phyloP scores from a whole-genome alignment of 2,797 vertebrate genomes.

The Pogoniulus pusillus region DNA sequence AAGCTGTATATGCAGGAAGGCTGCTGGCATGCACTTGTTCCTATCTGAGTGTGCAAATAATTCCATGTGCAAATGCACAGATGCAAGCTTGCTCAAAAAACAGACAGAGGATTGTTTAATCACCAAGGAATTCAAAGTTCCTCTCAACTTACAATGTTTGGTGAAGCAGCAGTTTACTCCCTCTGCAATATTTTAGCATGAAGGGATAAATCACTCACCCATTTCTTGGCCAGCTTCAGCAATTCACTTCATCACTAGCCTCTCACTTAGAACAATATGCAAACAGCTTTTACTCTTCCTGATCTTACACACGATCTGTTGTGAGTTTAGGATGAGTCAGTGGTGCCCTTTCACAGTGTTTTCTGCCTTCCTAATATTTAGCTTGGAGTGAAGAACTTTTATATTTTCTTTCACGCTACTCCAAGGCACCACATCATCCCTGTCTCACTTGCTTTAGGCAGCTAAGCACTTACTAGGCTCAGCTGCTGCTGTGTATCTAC shows the following conservation, averaged over 20 bases:
- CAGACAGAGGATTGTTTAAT: not conserved
- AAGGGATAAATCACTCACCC: not conserved
- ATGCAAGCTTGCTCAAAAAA: not conserved
- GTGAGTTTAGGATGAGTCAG: not conserved
- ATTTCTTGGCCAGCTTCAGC: not conserved
- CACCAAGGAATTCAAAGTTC: not conserved
- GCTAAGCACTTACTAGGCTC: accelerated
- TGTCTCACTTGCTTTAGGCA: not conserved
- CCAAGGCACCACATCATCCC: not conserved
- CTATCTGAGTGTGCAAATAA: not conserved
- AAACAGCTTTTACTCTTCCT: not conserved
- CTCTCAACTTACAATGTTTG: not conserved
- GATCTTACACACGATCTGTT: not conserved
- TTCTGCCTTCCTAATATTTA: not conserved
- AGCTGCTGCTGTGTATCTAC: not conserved
- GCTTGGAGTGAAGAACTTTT: not conserved
- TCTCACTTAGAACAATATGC: not conserved
- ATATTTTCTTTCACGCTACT: not conserved
- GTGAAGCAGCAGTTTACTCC: not conserved
- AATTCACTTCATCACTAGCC: not conserved
- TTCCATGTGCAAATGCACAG: not conserved
- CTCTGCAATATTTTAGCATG: not conserved
- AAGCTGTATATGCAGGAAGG: not conserved
- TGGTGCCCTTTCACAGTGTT: not conserved
- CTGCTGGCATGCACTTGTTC: not conserved